Conservation (phyloP, 2,888 invertebrate species). For the Eurois occulta region DNA sequence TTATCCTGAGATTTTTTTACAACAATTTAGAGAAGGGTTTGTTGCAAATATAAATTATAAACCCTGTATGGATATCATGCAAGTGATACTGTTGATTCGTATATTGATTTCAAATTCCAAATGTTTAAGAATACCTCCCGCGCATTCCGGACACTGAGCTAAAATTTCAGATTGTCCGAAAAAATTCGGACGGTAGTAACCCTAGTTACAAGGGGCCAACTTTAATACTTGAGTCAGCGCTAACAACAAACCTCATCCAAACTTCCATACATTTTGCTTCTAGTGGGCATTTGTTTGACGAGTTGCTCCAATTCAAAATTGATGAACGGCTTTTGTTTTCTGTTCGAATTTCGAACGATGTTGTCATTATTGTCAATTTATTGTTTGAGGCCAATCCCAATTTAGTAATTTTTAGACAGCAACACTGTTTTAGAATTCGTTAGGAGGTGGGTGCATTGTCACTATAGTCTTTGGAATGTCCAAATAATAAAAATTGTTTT, state of each 20-base stretch:
- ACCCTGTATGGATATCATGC: not conserved
- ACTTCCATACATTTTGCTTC: slow-evolving; percentile 62
- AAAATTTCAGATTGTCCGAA: not conserved
- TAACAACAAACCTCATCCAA: slow-evolving; percentile 55
- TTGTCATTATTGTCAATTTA: slow-evolving; percentile 3
- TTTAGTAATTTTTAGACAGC: not conserved
- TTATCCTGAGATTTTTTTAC: not conserved
- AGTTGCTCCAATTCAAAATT: slow-evolving; percentile 64
- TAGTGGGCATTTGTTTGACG: slow-evolving; percentile 65
- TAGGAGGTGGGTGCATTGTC: not conserved
- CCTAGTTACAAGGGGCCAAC: slow-evolving; percentile 36
- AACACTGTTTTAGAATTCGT: not conserved
- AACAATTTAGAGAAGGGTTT: not conserved
- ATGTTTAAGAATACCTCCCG: not conserved
- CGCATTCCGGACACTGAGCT: not conserved
- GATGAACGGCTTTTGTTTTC: slow-evolving; percentile 65
- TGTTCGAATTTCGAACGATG: slow-evolving; percentile 35
- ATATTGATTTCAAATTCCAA: not conserved
- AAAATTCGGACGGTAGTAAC: not conserved
- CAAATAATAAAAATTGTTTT: not conserved
- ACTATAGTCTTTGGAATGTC: not conserved
- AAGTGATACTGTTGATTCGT: not conserved
- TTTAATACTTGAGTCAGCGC: slow-evolving; percentile 61
- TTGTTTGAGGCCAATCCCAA: not conserved
- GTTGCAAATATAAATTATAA: too few species aligned